Evolutionary conservation across 2,888 invertebrate species (phyloP).

Genomic region (Amblyjoppa fuscipennis): DNA sequence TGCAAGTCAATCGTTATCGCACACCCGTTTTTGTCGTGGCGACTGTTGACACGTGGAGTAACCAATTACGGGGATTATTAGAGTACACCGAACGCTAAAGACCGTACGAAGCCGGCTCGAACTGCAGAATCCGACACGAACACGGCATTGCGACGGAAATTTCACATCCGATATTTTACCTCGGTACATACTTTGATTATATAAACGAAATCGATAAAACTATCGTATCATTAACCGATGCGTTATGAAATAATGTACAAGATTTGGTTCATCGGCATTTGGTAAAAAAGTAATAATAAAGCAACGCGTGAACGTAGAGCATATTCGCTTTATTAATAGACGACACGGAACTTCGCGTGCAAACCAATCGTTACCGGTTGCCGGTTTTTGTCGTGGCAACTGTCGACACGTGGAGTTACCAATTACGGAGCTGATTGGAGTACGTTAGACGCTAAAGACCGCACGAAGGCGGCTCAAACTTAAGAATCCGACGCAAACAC

Average conservation of each 20-base stretch:
- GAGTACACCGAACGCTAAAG: neutral
- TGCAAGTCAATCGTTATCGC: constrained; percentile 9
- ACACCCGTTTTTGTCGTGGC: constrained; percentile 1
- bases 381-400: neutral
- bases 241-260: no score
- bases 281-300: no score
- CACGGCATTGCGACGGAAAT: no score
- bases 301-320: no score
- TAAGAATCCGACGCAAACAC: no score
- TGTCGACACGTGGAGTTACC: neutral
- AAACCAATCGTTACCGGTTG: constrained; percentile 11
- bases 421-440: no score
- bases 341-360: neutral
- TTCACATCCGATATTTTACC: no score
- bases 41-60: neutral
- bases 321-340: neutral
- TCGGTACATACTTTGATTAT: no score
- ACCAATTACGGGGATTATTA: neutral
- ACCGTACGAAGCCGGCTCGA: neutral
- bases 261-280: no score
- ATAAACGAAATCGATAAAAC: no score
- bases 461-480: neutral
- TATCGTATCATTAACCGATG: no score
- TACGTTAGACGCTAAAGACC: neutral
- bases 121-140: neutral